A percentile compares a stretch with the other conserved stretches of the same genome.
These are phyloP conservation scores for Lithobates pipiens DNA, from an alignment of 2,797 vertebrate species.

Conservation along the genomic window DNA sequence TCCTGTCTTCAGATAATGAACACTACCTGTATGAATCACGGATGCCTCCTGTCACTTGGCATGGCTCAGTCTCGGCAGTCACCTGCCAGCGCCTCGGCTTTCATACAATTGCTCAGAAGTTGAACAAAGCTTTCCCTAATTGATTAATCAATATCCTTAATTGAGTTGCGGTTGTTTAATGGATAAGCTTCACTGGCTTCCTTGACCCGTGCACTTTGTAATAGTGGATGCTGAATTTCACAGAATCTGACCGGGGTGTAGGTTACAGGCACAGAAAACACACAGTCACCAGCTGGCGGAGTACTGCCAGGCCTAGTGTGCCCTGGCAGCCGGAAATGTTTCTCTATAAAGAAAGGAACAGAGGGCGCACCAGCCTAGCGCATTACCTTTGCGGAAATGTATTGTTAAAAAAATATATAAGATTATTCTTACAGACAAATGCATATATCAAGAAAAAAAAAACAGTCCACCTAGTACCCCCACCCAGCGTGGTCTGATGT, in stretches of 20 bases:
- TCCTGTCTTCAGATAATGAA: not conserved
- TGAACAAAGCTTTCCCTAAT: constrained; percentile 66
- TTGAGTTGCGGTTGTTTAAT: constrained; percentile 68
- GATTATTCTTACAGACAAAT: too few species aligned
- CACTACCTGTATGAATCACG: constrained; percentile 25
- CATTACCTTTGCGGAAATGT: too few species aligned
- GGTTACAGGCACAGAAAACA: not conserved
- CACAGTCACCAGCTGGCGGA: not conserved
- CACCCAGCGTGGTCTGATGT: too few species aligned
- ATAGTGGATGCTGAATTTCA: constrained; percentile 32
- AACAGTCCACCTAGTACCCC: too few species aligned
- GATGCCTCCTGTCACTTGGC: not conserved
- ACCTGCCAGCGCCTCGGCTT: constrained; percentile 52
- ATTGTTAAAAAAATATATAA: too few species aligned
- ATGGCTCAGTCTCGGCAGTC: not conserved
- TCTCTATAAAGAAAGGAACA: too few species aligned
- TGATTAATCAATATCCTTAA: constrained; percentile 74
- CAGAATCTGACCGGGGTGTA: not conserved
- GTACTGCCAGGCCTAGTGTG: not conserved
- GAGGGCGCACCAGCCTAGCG: too few species aligned
- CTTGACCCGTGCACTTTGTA: constrained; percentile 51
- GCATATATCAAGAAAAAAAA: too few species aligned
- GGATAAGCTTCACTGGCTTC: constrained; percentile 42
- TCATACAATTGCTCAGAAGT: constrained; percentile 63
- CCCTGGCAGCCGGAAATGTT: too few species aligned